Base-by-base conservation (phyloP, 1,140 invertebrate genomes). In the Dinothrombium tinctorium region DNA sequence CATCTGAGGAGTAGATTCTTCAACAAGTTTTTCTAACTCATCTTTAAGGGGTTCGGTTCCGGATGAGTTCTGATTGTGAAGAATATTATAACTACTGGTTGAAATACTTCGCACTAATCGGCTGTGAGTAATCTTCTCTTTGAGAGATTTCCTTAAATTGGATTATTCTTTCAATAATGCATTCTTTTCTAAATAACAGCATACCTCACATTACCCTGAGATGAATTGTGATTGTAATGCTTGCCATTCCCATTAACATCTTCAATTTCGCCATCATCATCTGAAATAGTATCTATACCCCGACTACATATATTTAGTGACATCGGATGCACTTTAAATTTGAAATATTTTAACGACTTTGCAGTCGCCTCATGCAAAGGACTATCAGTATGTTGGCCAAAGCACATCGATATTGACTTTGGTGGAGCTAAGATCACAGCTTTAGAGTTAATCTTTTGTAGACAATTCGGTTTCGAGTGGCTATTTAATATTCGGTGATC, bases 401-500 rank as follows among this genome's bases (percentile, higher is more conserved):
- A 50, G 35, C 47, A 51, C 46, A 51, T 47, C 15, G 50, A 51
- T 11, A 50, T 47, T 20, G 50, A 51, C 25, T 50, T 50, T 26
- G 48, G 45, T 36, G 33, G 33, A 7, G 20, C 12, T 15, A 38
- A 17, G 9, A 25, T 24, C 2, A 5, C 12, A 19, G 37, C 24
- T n/a, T 38, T 38, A 7, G 22, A 7, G 22, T n/a, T 38, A 14
- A 25, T 38, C 26, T 38, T 6, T 19, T 26, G 4, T 19, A 14
- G 17, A 25, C 20, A 38, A 38, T 14, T 43, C 41, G 50, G 41
- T 40, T 42, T 15, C 28, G 40, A 33, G 21, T 38, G 20, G 37
- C 4, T 26, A n/a, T 2, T 42, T 9, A 26, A 32, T 29, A 9
- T 26, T 12, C 2, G 39, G n/a, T 21, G 4, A 17, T 24, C 21